Base-by-base conservation (phyloP, 2,888 invertebrate species). In the Eupithecia subumbrata region DNA sequence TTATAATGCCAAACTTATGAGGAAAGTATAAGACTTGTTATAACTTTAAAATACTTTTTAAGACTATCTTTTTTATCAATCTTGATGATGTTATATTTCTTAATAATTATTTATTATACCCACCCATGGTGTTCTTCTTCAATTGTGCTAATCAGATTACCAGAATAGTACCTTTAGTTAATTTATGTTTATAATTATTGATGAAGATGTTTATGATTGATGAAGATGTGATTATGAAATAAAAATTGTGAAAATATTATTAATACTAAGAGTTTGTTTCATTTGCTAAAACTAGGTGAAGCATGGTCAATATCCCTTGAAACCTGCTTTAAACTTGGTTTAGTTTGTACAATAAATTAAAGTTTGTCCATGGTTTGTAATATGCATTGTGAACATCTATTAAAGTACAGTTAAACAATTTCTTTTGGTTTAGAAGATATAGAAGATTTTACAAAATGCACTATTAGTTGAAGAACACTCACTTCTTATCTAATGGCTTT, bases 1-100 rank as follows among this genome's bases (percentile, higher is more conserved):
- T 74, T 66, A 60, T 74, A 43, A 79, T 80, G 78, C 80, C 79
- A 79, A 81, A 80, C 72, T 71, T 74, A 72, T 78, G 60, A 16
- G 64, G 60, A 69, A 60, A 22, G 18, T 75, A 75, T 77, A 69
- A 77, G 77, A 77, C 77, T 77, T 75, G 68, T 77, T 74, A 73
- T 73, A 70, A 72, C 16, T 73, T 1, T 73, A 72, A 25, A 79
- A 74, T 79, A 76, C 78, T n/a, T 9, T n/a, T n/a, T n/a, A n/a
- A 74, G 69, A 74, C 66, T 74, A 66, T 60, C 25, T 74, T 74
- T 74, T 72, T 30, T 74, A 69, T 69, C n/a, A 76, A 76, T 12
- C 5, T 60, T 25, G 25, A 60, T 3, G 0, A 56, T 60, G 12
- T 60, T 60, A 56, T 60, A 25, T 25, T 25, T 25, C 60, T 56